These are phyloP conservation scores for Scaptomyza cyrtandrae DNA, from an alignment of 2,888 invertebrate genomes.

Conservation along the genomic window DNA sequence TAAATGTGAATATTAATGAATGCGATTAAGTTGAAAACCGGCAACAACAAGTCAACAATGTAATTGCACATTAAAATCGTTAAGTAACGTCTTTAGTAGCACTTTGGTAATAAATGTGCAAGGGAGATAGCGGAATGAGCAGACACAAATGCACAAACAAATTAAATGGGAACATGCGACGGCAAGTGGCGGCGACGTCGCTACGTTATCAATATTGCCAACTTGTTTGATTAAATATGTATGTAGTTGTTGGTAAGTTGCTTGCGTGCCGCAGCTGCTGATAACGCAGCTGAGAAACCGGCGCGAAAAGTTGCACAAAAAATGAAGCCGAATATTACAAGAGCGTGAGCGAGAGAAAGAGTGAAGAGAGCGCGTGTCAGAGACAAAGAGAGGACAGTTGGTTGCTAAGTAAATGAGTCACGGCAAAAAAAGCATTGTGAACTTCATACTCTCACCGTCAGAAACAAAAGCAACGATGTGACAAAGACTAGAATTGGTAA, in stretches of 20 bases:
- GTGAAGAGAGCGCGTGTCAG: slow-evolving; percentile 4
- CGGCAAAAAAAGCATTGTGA: slow-evolving; percentile 5
- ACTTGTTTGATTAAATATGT: slow-evolving; percentile 70
- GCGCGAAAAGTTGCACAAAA: slow-evolving; percentile 37
- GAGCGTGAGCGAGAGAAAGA: not conserved
- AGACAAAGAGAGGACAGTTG: slow-evolving; percentile 23
- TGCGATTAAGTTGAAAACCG: slow-evolving; percentile 6
- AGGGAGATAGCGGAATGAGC: not conserved
- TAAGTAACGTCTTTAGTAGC: slow-evolving; percentile 21
- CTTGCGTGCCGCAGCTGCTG: slow-evolving; percentile 3
- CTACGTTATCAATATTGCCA: slow-evolving; percentile 62
- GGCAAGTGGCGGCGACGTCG: not conserved
- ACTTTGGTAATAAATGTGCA: slow-evolving; percentile 15
- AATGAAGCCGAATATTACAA: slow-evolving; percentile 14
- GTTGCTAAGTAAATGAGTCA: slow-evolving; percentile 46
- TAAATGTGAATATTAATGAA: not conserved
- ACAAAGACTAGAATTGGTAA: slow-evolving; percentile 19
- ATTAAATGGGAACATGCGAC: slow-evolving; percentile 11
- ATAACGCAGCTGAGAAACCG: slow-evolving; percentile 44
- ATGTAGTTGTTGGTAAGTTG: not conserved
- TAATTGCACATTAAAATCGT: slow-evolving; percentile 30
- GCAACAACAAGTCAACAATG: slow-evolving; percentile 9
- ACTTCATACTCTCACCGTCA: slow-evolving; percentile 20
- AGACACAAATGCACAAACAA: slow-evolving; percentile 1
- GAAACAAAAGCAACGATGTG: slow-evolving; percentile 8